phyloP scores from a whole-genome alignment of 2,888 invertebrate genomes.

The Neocrepidodera transversa region DNA sequence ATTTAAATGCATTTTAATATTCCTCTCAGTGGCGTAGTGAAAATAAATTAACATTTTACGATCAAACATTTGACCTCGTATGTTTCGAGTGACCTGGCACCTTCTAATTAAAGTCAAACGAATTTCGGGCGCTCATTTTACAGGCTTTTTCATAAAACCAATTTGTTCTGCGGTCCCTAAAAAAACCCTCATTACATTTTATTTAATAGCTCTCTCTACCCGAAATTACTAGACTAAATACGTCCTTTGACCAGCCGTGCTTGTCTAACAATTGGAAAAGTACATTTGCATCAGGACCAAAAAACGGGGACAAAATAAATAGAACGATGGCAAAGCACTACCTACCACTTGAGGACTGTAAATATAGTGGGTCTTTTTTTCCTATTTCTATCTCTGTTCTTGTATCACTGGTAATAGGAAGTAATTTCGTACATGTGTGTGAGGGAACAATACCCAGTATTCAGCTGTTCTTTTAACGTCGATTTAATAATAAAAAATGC shows the following conservation, averaged over 20 bases:
- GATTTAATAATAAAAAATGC: no score
- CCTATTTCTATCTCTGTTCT: constrained; percentile 10
- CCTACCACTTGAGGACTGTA: constrained; percentile 7
- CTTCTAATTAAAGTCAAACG: constrained; percentile 21
- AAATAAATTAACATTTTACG: not conserved
- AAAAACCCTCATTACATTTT: constrained; percentile 19
- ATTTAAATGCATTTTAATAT: no score
- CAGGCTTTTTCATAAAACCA: constrained; percentile 24
- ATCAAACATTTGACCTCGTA: not conserved
- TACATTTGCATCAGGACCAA: constrained; percentile 21
- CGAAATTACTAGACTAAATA: constrained; percentile 25
- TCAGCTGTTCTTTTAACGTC: no score
- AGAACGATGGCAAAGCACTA: not conserved
- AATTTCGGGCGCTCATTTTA: constrained; percentile 16
- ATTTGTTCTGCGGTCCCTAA: constrained; percentile 16
- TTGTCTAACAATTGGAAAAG: constrained; percentile 20
- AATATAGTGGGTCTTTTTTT: constrained; percentile 9
- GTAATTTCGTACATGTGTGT: constrained; percentile 6
- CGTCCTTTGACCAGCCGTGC: constrained; percentile 17
- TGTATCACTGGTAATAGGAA: constrained; percentile 1
- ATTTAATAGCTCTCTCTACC: constrained; percentile 9
- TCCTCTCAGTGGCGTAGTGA: no score
- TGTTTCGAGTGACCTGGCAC: not conserved
- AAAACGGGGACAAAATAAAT: constrained; percentile 16
- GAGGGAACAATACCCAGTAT: no score